Conservation (phyloP, 2,113 vertebrate genomes). For the Dicrurus megarhynchus region DNA sequence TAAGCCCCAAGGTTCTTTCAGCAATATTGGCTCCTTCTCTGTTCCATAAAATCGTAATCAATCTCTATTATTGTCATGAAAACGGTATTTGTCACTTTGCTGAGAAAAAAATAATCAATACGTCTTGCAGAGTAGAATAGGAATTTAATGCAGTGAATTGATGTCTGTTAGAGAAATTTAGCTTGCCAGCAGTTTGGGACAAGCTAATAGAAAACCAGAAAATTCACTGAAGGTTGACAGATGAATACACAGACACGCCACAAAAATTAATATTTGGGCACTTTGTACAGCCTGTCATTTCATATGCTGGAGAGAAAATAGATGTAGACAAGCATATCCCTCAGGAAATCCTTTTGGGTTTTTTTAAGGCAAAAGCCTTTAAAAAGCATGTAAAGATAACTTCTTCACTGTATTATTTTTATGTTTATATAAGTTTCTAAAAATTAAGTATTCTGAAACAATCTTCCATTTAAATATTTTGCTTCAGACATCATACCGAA, state of each 20-base stretch:
- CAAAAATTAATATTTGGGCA: slow-evolving; percentile 72
- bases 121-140: slow-evolving; percentile 72
- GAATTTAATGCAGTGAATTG: slow-evolving; percentile 76
- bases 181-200: slow-evolving; percentile 73
- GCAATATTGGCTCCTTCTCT: slow-evolving; percentile 47
- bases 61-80: slow-evolving; percentile 82
- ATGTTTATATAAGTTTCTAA: background rate
- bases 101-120: slow-evolving; percentile 78
- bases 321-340: slow-evolving; percentile 64
- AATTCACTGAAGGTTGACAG: slow-evolving; percentile 69
- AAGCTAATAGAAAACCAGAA: slow-evolving; percentile 76
- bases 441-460: background rate
- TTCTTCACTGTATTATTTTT: background rate
- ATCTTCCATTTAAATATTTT: background rate
- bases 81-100: slow-evolving; percentile 79
- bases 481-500: background rate
- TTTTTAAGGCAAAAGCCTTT: slow-evolving; percentile 14
- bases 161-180: slow-evolving; percentile 76
- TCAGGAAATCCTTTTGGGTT: slow-evolving; percentile 26
- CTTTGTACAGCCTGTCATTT: slow-evolving; percentile 71
- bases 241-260: slow-evolving; percentile 66
- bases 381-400: background rate
- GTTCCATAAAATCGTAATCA: slow-evolving; percentile 76
- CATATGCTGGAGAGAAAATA: slow-evolving; percentile 60
- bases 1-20: slow-evolving; percentile 55